Evolutionary conservation across 1,140 invertebrate genomes (phyloP), one percentile per base, ranked within the genome.

Genomic region (Calliopsis andreniformis): DNA sequence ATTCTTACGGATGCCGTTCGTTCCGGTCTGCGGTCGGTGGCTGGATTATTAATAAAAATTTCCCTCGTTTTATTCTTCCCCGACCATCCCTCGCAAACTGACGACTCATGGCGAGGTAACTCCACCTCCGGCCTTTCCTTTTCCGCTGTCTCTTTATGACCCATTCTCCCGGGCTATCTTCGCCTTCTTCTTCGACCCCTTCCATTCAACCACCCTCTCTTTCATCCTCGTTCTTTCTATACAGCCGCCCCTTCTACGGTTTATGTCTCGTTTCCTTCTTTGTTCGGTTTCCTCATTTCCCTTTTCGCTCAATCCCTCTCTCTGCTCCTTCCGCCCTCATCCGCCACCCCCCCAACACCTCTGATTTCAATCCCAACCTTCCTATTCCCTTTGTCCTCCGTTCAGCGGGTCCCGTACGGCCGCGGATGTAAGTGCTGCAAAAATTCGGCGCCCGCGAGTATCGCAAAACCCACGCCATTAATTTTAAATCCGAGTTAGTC

Each of bases 401-500:
- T 76, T 63, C 58, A 42, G 23, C 39, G 18, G 30, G 43, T 30
- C 25, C 30, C 43, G 80, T 47, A 67, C 61, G 66, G 42, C 39
- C 62, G 55, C 56, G 69, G 67, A 80, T 76, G 83, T 84, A 83
- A 84, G 82, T 80, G 82, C 82, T 51, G 82, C 83, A 85, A 85
- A 85, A 85, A 85, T 85, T 64, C n/a, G 64, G 61, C n/a, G n/a
- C 23, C 51, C 71, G 70, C 79, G 78, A 83, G 83, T 84, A 84
- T 84, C 83, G 83, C 79, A 84, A 85, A 84, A 85, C 79, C 83
- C 20, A 35, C 63, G 71, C 82, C 83, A 85, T 85, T 85, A 85
- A 85, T 85, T 85, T 85, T 79, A 85, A 85, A 85, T 85, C 83
- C 83, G 81, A 85, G 83, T 85, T 79, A 85, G 83, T 82, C 79